Conservation (phyloP, 2,113 vertebrate genomes). For the Lagenorhynchus albirostris region DNA sequence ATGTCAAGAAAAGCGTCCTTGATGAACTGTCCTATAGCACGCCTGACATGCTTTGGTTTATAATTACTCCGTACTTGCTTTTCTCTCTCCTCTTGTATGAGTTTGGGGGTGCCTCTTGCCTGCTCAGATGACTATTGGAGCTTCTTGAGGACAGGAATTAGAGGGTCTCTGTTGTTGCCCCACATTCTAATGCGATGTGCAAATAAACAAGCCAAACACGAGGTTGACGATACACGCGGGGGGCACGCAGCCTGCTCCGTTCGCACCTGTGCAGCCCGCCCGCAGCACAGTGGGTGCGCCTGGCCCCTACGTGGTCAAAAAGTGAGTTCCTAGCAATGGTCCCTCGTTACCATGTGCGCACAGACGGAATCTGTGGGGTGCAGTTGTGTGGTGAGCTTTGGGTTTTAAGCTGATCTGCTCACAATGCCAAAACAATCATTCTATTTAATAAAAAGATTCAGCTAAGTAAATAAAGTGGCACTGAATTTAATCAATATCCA, state of each 20-base stretch:
- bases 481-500: conserved; percentile 19
- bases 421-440: background rate
- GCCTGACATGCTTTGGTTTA: background rate
- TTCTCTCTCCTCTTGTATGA: background rate
- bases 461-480: conserved; percentile 17
- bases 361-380: background rate
- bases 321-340: background rate
- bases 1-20: background rate
- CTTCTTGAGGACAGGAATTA: background rate
- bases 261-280: too few relatives aligned
- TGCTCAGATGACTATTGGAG: background rate
- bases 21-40: background rate
- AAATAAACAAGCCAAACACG: background rate
- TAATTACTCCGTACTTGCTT: background rate
- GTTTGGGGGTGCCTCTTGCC: background rate
- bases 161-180: background rate
- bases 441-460: conserved; percentile 21
- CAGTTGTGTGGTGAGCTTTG: background rate
- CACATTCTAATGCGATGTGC: background rate
- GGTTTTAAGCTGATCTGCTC: background rate
- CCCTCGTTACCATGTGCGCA: too few relatives aligned
- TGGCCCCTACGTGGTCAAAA: background rate
- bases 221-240: background rate
- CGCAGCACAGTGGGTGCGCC: rapidly evolving
- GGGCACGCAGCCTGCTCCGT: background rate